A percentile compares a stretch with the other conserved stretches of the same genome.
phyloP scores from a whole-genome alignment of 1,140 invertebrate genomes.

The Drosophila busckii region DNA sequence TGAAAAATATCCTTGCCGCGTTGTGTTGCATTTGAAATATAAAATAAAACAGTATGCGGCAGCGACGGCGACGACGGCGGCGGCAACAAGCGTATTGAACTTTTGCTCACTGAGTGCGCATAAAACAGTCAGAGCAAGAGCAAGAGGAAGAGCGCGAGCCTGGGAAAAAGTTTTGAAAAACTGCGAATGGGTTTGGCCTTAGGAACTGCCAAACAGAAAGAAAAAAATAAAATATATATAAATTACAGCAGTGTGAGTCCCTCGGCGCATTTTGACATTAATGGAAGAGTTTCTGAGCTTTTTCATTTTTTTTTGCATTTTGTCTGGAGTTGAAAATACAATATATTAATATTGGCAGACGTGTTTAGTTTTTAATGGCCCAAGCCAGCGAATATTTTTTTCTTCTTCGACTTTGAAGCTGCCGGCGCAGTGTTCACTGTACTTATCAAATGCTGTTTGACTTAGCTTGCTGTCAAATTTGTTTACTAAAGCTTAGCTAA shows the following conservation, averaged over 20 bases:
- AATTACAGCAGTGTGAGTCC: no score
- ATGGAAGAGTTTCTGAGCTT: conserved; percentile 22
- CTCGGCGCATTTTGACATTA: conserved; percentile 37
- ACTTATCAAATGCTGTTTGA: no score
- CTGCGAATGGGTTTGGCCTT: conserved; percentile 15
- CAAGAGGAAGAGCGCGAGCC: not conserved
- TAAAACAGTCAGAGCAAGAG: not conserved
- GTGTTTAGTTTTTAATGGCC: conserved; percentile 29
- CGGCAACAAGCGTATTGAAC: conserved; percentile 34
- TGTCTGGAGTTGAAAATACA: not conserved
- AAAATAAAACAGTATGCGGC: no score
- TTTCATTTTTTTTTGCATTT: not conserved
- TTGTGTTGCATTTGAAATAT: conserved; percentile 57
- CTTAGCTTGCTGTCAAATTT: no score
- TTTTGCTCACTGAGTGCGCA: not conserved
- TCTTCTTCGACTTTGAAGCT: not conserved
- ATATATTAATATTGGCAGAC: conserved; percentile 39
- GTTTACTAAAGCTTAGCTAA: no score
- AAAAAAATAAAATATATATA: no score
- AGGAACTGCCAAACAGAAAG: no score
- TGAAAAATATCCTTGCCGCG: conserved; percentile 66
- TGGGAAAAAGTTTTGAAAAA: conserved; percentile 34
- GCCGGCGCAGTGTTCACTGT: no score
- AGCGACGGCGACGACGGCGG: no score
- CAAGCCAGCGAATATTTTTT: not conserved